These are phyloP conservation scores for Chrysolina americana DNA, from an alignment of 2,888 invertebrate genomes.

Conservation along the genomic window DNA sequence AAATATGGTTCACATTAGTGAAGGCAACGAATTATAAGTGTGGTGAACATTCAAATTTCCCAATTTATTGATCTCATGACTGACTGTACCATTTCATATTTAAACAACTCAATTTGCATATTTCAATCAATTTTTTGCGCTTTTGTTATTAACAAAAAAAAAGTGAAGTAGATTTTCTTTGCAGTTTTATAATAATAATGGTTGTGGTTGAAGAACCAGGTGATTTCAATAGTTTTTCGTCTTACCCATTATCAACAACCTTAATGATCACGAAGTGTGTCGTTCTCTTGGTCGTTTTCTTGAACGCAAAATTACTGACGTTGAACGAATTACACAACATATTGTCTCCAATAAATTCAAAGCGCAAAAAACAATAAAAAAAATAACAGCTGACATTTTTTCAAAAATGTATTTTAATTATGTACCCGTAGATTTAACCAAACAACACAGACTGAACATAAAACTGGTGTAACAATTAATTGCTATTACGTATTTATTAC, in stretches of 20 bases:
- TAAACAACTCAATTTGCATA: too few species aligned
- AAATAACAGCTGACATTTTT: background rate
- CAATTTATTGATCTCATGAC: too few species aligned
- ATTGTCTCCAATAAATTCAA: slow-evolving; percentile 7
- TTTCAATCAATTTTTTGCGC: too few species aligned
- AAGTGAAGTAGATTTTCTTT: background rate
- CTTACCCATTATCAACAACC: slow-evolving; percentile 4
- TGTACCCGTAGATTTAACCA: background rate
- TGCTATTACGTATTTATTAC: slow-evolving; percentile 25
- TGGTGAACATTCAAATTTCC: too few species aligned
- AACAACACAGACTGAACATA: background rate
- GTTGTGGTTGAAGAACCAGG: background rate
- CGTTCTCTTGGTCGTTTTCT: background rate
- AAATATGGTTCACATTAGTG: too few species aligned
- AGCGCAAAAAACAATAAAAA: background rate
- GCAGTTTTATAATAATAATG: background rate
- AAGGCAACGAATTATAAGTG: too few species aligned
- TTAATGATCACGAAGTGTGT: background rate
- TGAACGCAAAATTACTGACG: background rate
- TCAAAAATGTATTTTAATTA: background rate
- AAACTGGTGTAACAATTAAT: slow-evolving; percentile 18
- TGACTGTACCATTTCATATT: too few species aligned
- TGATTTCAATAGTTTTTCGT: background rate
- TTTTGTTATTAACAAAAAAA: too few species aligned
- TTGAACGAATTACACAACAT: slow-evolving; percentile 11